These are phyloP conservation scores for Scotopteryx bipunctaria DNA, from an alignment of 2,888 invertebrate species.

Conservation along the genomic window DNA sequence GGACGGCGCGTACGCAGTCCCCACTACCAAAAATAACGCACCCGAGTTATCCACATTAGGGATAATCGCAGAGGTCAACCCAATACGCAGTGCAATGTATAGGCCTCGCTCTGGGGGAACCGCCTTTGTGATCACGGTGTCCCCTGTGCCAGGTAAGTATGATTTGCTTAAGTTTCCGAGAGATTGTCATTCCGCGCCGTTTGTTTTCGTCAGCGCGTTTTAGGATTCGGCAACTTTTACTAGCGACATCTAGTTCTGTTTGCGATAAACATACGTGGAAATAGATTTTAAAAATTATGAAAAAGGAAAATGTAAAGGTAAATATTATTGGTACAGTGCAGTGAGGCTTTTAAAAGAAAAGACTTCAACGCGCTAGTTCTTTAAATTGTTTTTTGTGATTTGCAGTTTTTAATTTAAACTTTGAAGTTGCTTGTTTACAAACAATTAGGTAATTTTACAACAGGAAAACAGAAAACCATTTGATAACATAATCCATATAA, in stretches of 20 bases:
- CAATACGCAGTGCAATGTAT: slow-evolving; percentile 11
- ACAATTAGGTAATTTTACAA: no score
- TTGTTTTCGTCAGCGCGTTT: slow-evolving; percentile 23
- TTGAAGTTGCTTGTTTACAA: not conserved
- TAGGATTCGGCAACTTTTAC: slow-evolving; percentile 7
- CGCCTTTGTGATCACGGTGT: slow-evolving; percentile 25
- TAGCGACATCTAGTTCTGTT: slow-evolving; percentile 16
- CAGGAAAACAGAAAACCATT: no score
- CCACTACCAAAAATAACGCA: slow-evolving; percentile 23
- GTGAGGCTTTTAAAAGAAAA: slow-evolving; percentile 6
- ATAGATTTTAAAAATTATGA: not conserved
- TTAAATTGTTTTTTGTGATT: not conserved
- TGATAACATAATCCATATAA: no score
- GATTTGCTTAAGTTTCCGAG: not conserved
- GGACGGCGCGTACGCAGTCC: slow-evolving; percentile 24
- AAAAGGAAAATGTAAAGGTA: not conserved
- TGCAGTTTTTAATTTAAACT: not conserved
- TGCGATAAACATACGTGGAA: not conserved
- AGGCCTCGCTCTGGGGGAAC: slow-evolving; percentile 24
- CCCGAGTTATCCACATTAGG: slow-evolving; percentile 25
- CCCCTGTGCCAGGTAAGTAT: slow-evolving; percentile 27
- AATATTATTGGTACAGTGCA: not conserved
- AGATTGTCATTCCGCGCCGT: not conserved
- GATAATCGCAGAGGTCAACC: slow-evolving; percentile 21
- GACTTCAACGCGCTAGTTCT: slow-evolving; percentile 2